Conservation (phyloP, 2,797 vertebrate species). For the Peromyscus nudipes region DNA sequence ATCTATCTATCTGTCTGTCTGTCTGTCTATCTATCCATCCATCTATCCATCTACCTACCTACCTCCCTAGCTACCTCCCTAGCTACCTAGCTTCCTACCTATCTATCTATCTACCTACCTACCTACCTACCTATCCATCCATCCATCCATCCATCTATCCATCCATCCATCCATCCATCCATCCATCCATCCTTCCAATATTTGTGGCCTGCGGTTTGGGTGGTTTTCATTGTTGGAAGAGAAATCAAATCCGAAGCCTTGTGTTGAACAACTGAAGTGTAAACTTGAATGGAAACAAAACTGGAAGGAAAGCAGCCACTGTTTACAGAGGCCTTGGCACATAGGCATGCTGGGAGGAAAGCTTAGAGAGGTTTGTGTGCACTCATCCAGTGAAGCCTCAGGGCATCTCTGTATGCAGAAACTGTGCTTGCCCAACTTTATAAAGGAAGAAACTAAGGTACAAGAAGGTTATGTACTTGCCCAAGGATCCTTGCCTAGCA, state of each 20-base stretch:
- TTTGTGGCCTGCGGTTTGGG: conserved; percentile 28
- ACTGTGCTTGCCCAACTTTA: neutral
- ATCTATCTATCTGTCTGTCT: neutral
- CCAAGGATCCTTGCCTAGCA: neutral
- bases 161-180: neutral
- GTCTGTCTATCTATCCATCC: neutral
- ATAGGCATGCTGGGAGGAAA: neutral
- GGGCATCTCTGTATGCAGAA: neutral
- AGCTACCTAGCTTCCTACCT: neutral
- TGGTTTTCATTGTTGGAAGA: conserved; percentile 12
- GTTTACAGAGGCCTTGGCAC: neutral
- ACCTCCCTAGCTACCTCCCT: neutral
- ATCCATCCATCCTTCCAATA: neutral
- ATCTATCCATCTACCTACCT: neutral
- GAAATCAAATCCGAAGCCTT: neutral
- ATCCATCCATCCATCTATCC: no score
- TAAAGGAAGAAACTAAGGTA: neutral
- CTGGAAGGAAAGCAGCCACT: neutral
- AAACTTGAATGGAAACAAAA: conserved; percentile 41
- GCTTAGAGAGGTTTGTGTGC: neutral
- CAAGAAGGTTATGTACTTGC: neutral
- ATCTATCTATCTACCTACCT: accelerated
- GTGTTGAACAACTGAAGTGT: conserved; percentile 8
- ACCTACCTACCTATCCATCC: no score
- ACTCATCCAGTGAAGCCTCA: neutral